These are phyloP conservation scores for Enteromius afrohamiltoni DNA, from an alignment of 2,797 vertebrate species.

Conservation along the genomic window DNA sequence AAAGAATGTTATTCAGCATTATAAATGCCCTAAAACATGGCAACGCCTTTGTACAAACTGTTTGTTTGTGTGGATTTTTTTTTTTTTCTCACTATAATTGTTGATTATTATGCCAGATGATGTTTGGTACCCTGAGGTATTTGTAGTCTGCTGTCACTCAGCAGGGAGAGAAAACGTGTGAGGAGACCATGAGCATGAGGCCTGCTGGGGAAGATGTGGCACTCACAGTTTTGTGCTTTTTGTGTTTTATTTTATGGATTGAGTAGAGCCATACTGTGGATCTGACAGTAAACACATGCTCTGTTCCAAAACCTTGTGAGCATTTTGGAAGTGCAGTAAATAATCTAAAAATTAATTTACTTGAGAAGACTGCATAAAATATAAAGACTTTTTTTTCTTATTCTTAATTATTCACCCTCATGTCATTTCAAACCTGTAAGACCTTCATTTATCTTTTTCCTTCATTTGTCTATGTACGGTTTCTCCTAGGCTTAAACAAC, in stretches of 20 bases:
- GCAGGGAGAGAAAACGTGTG: conserved; percentile 28
- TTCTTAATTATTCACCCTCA: too few relatives aligned
- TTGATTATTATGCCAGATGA: conserved; percentile 38
- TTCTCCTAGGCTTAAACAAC: too few relatives aligned
- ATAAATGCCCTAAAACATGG: neutral
- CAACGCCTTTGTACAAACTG: neutral
- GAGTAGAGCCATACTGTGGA: neutral
- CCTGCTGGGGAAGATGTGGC: conserved; percentile 31
- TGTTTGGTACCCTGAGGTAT: conserved; percentile 44
- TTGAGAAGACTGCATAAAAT: neutral
- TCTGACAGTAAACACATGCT: conserved; percentile 1
- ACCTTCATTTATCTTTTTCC: too few relatives aligned
- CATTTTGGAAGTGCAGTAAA: neutral
- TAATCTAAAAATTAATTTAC: neutral
- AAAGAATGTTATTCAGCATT: neutral
- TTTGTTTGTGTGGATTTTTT: neutral
- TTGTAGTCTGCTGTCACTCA: conserved; percentile 32
- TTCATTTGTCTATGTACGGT: too few relatives aligned
- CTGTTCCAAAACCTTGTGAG: neutral
- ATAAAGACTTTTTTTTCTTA: neutral
- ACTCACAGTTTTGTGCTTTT: conserved; percentile 9
- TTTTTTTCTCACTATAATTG: conserved; percentile 3
- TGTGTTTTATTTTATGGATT: conserved; percentile 2
- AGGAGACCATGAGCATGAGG: conserved; percentile 20
- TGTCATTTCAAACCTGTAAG: too few relatives aligned